Conservation (phyloP, 2,888 invertebrate species). For the Scaeva pyrastri region DNA sequence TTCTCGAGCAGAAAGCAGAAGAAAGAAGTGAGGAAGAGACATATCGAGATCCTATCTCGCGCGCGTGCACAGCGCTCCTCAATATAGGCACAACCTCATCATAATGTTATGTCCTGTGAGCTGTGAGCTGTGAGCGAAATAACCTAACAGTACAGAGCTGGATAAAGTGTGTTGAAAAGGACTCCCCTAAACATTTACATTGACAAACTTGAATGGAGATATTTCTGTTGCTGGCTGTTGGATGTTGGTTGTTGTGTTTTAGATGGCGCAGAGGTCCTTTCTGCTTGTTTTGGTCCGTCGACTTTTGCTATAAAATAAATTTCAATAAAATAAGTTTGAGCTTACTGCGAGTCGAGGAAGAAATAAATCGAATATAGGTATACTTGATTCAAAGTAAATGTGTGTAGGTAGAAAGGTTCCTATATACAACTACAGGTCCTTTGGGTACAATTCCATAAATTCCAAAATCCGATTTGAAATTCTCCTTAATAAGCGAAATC, state of each 20-base stretch:
- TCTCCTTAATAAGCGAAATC: conserved; percentile 47
- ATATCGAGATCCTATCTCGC: conserved; percentile 65
- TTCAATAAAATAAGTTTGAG: conserved; percentile 19
- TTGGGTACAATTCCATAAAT: conserved; percentile 48
- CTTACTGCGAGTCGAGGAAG: conserved; percentile 10
- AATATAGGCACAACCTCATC: conserved; percentile 40
- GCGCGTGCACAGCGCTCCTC: conserved; percentile 64
- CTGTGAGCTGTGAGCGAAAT: conserved; percentile 11
- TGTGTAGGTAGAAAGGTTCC: background rate
- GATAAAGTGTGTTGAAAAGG: conserved; percentile 7
- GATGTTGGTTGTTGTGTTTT: background rate
- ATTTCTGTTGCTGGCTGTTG: conserved; percentile 52
- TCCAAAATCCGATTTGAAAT: conserved; percentile 57
- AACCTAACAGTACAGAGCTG: background rate
- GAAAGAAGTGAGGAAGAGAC: conserved; percentile 22
- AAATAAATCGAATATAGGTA: conserved; percentile 1
- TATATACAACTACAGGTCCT: conserved; percentile 22
- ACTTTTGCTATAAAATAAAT: conserved; percentile 33
- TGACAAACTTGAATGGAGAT: conserved; percentile 53
- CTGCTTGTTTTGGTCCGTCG: conserved; percentile 30
- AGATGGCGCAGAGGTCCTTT: background rate
- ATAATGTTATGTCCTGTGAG: conserved; percentile 17
- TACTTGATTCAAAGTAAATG: conserved; percentile 2
- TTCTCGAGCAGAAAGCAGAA: conserved; percentile 5
- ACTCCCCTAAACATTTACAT: conserved; percentile 65